Percentiles rank a stretch among this genome's conserved stretches.
Evolutionary conservation across 2,888 invertebrate genomes (phyloP).

Genomic region (Apotomis turbidana): DNA sequence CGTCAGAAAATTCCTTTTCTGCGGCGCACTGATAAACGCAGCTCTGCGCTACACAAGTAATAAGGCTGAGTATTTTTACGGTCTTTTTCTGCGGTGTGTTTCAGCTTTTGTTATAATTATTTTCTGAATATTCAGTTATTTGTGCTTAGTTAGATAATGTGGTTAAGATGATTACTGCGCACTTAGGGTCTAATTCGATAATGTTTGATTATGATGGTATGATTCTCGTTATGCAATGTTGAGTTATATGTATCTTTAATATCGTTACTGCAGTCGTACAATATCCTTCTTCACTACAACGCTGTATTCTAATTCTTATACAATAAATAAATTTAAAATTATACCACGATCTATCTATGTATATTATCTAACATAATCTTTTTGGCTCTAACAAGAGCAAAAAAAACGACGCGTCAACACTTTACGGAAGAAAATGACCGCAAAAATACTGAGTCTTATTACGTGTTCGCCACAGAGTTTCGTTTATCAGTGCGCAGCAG

Average conservation of each 20-base stretch:
- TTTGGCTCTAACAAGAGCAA: background rate
- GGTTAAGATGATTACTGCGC: background rate
- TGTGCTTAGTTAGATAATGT: background rate
- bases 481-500: slow-evolving; percentile 53
- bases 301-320: no score
- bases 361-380: no score
- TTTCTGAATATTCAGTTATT: background rate
- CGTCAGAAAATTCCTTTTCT: slow-evolving; percentile 52
- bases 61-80: slow-evolving; percentile 23
- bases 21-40: slow-evolving; percentile 52
- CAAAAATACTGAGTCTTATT: slow-evolving; percentile 25
- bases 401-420: background rate
- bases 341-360: no score
- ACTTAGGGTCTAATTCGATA: no score
- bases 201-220: no score
- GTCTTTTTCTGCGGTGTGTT: slow-evolving; percentile 13
- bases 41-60: slow-evolving; percentile 35
- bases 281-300: no score
- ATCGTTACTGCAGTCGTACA: no score
- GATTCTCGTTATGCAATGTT: no score
- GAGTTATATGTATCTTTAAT: no score
- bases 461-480: slow-evolving; percentile 38
- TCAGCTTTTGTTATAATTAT: background rate
- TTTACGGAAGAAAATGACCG: slow-evolving; percentile 8
- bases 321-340: no score